These are phyloP conservation scores for Cheilosia pagana DNA, from an alignment of 2,888 invertebrate genomes.

Conservation along the genomic window DNA sequence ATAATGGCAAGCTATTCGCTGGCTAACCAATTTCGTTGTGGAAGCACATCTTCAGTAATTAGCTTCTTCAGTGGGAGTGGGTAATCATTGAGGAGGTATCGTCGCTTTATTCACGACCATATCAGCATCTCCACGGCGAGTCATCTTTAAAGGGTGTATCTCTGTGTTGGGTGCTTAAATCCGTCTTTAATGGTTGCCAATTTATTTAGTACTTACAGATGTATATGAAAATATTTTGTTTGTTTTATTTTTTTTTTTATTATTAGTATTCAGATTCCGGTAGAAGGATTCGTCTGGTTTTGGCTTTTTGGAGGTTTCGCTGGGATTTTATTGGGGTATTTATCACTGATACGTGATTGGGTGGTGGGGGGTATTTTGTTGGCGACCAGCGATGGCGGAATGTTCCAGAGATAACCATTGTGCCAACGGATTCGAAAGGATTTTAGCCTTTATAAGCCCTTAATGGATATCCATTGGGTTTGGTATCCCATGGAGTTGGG, in stretches of 20 bases:
- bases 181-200: constrained; percentile 72
- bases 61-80: constrained; percentile 39
- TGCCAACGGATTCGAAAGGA: constrained; percentile 72
- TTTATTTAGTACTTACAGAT: constrained; percentile 70
- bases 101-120: constrained; percentile 10
- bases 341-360: constrained; percentile 66
- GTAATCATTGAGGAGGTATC: constrained; percentile 60
- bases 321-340: constrained; percentile 69
- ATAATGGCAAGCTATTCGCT: constrained; percentile 70
- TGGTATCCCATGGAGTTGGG: constrained; percentile 28
- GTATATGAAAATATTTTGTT: constrained; percentile 43
- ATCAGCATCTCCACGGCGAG: too few relatives aligned
- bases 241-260: constrained; percentile 44
- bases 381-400: constrained; percentile 25
- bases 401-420: constrained; percentile 64
- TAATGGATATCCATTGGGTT: constrained; percentile 64
- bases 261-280: constrained; percentile 31
- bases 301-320: constrained; percentile 58
- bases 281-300: constrained; percentile 66
- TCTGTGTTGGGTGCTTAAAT: constrained; percentile 63
- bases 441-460: constrained; percentile 70
- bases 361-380: constrained; percentile 3
- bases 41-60: constrained; percentile 67
- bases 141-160: constrained; percentile 7
- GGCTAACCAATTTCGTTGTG: constrained; percentile 63